These are phyloP conservation scores for Enteromius anoplus DNA, from an alignment of 2,797 vertebrate genomes.

Conservation along the genomic window DNA sequence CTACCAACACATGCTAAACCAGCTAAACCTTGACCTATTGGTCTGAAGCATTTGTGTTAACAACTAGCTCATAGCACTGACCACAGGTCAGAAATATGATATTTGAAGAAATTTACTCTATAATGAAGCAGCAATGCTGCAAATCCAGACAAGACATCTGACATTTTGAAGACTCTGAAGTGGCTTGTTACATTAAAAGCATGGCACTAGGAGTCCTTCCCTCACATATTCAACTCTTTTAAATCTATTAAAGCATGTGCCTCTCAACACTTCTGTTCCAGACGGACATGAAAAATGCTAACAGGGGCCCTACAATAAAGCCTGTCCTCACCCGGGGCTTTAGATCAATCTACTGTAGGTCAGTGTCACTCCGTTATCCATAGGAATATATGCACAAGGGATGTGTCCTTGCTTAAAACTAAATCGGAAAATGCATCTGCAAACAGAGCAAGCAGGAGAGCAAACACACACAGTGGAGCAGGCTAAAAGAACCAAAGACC, in stretches of 20 bases:
- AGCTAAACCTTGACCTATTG: background rate
- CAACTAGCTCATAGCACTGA: background rate
- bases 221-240: slow-evolving; percentile 69
- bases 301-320: slow-evolving; percentile 57
- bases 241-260: slow-evolving; percentile 64
- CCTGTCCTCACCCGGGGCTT: slow-evolving; percentile 65
- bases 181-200: slow-evolving; percentile 50
- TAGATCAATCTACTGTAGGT: slow-evolving; percentile 57
- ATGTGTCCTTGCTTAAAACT: slow-evolving; percentile 76
- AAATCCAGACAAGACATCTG: slow-evolving; percentile 5
- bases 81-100: background rate
- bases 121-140: slow-evolving; percentile 20
- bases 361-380: slow-evolving; percentile 66
- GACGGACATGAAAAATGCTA: slow-evolving; percentile 63
- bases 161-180: slow-evolving; percentile 29
- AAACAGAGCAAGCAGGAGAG: slow-evolving; percentile 74
- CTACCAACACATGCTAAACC: background rate
- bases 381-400: slow-evolving; percentile 76
- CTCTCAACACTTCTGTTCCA: slow-evolving; percentile 53
- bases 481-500: slow-evolving; percentile 63
- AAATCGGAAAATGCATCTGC: slow-evolving; percentile 77
- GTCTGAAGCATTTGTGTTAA: slow-evolving; percentile 9
- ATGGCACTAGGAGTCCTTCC: slow-evolving; percentile 39
- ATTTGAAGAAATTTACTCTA: background rate
- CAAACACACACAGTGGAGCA: slow-evolving; percentile 69